Evolutionary conservation across 2,797 vertebrate genomes (phyloP).

Genomic region (Sebastiscus albofasciatus): DNA sequence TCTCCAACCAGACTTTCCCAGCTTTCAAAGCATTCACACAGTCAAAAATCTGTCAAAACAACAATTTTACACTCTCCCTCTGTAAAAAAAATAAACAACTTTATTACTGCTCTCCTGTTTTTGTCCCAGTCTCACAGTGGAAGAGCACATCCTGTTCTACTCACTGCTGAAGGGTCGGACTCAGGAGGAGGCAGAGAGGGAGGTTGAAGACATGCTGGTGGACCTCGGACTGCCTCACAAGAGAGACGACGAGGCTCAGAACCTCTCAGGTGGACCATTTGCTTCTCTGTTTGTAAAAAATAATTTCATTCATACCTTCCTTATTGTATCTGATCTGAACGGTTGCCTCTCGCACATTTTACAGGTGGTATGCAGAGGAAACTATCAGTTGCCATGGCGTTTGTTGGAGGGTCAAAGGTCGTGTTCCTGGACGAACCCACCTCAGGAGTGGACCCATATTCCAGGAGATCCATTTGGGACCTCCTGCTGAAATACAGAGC

Average conservation of each 20-base stretch:
- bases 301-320: background rate
- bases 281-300: background rate
- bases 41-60: background rate
- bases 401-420: slow-evolving; percentile 94
- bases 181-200: slow-evolving; percentile 84
- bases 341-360: background rate
- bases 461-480: slow-evolving; percentile 96
- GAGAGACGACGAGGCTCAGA: slow-evolving; percentile 91
- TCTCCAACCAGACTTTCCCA: background rate
- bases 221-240: slow-evolving; percentile 92
- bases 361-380: slow-evolving; percentile 98
- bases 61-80: background rate
- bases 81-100: background rate
- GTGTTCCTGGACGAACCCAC: slow-evolving; percentile 96
- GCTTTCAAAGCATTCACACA: background rate
- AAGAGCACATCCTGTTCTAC: slow-evolving; percentile 96
- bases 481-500: slow-evolving; percentile 92
- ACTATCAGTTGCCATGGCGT: slow-evolving; percentile 94
- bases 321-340: background rate
- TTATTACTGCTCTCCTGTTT: background rate
- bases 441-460: slow-evolving; percentile 96
- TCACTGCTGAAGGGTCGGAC: slow-evolving; percentile 91
- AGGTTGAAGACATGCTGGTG: slow-evolving; percentile 90
- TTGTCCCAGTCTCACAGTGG: slow-evolving; percentile 90
- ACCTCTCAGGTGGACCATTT: slow-evolving; percentile 88